Percentiles rank a stretch among this genome's conserved stretches.
These are phyloP conservation scores for Eupithecia dodoneata DNA, from an alignment of 2,888 invertebrate species.

Conservation along the genomic window DNA sequence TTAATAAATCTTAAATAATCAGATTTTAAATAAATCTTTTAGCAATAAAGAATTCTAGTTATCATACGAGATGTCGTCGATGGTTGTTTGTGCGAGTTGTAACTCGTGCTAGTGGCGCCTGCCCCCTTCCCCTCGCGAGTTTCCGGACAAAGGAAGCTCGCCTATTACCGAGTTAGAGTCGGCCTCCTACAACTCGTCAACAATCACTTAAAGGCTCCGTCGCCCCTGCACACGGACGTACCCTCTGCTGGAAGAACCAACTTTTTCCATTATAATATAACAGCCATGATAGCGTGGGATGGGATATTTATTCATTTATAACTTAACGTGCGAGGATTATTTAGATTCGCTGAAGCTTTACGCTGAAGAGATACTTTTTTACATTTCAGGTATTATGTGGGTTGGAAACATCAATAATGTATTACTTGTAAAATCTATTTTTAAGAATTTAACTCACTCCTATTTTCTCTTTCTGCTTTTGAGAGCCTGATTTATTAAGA, in stretches of 20 bases:
- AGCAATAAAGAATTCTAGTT: neutral
- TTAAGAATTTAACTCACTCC: neutral
- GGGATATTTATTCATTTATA: slow-evolving; percentile 18
- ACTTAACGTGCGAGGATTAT: slow-evolving; percentile 18
- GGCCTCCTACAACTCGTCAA: slow-evolving; percentile 23
- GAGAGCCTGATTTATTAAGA: neutral
- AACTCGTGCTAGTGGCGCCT: neutral
- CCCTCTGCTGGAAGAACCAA: slow-evolving; percentile 15
- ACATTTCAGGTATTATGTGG: neutral
- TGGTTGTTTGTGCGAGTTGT: neutral
- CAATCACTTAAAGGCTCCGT: slow-evolving; percentile 32
- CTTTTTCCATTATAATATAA: slow-evolving; percentile 28
- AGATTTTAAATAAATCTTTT: neutral
- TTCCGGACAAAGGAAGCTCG: slow-evolving; percentile 20
- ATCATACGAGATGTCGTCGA: neutral
- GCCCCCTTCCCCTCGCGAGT: neutral
- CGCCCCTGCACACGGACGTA: neutral
- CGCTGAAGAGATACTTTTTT: neutral
- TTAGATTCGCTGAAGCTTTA: slow-evolving; percentile 13
- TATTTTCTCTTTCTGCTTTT: neutral
- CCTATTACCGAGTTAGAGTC: slow-evolving; percentile 26
- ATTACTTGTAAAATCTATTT: neutral
- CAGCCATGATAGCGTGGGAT: slow-evolving; percentile 17
- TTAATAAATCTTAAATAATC: neutral
- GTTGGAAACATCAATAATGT: slow-evolving; percentile 8